These are phyloP conservation scores for Chloropsis cyanopogon DNA, from an alignment of 2,113 vertebrate species.

Conservation along the genomic window DNA sequence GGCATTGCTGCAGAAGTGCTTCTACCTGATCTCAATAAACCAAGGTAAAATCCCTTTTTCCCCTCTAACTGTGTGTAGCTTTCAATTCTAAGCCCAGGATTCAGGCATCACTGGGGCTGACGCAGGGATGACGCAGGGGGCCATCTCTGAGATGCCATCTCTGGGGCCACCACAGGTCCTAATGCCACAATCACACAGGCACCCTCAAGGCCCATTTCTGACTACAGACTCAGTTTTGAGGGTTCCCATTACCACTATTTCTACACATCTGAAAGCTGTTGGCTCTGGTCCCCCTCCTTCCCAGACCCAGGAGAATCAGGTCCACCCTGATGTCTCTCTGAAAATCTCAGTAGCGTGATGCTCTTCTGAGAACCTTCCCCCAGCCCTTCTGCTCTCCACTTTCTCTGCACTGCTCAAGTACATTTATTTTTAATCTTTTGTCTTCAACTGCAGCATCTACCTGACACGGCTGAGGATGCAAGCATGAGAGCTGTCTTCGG, in stretches of 20 bases:
- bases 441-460: neutral
- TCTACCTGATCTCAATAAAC: no score
- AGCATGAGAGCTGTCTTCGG: neutral
- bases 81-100: no score
- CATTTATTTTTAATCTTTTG: conserved; percentile 7
- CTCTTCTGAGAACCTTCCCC: neutral
- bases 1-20: no score
- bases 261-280: neutral
- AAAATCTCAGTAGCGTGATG: neutral
- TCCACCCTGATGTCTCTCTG: neutral
- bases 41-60: no score
- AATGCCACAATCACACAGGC: rapidly evolving
- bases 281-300: neutral
- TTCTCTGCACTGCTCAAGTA: neutral
- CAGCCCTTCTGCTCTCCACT: neutral
- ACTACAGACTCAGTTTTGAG: neutral
- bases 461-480: neutral
- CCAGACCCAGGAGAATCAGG: neutral
- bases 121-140: rapidly evolving
- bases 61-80: no score
- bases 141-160: neutral
- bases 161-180: neutral
- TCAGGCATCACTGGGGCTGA: no score
- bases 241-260: neutral
- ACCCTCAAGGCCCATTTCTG: neutral